Percentiles rank a stretch among this genome's conserved stretches.
phyloP scores from a whole-genome alignment of 2,113 vertebrate genomes.

The Theristicus caerulescens region DNA sequence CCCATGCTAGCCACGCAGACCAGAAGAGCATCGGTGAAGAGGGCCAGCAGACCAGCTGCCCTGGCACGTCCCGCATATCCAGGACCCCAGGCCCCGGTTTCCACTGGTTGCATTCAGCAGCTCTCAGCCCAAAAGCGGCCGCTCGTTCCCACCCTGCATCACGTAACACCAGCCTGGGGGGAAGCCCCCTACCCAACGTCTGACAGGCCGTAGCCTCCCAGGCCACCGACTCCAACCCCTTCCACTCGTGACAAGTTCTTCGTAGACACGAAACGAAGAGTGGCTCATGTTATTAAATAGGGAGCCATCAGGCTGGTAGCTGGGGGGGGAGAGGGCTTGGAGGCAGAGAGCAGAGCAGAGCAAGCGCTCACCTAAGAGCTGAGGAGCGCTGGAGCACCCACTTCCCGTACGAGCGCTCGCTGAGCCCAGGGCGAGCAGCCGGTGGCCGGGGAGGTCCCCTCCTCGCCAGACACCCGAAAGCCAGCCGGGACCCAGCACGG shows the following conservation, averaged over 20 bases:
- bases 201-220: accelerated
- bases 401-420: accelerated
- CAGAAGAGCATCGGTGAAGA: background rate
- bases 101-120: background rate
- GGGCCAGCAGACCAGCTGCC: background rate
- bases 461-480: accelerated
- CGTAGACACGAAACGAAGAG: accelerated
- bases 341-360: background rate
- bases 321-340: accelerated
- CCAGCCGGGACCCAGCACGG: background rate
- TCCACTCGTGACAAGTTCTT: accelerated
- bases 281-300: accelerated
- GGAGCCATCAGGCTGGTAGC: accelerated
- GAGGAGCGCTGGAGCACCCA: accelerated
- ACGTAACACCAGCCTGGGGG: accelerated
- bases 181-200: accelerated
- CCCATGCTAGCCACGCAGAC: too few relatives aligned
- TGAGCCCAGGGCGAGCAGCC: accelerated
- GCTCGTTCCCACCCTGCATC: background rate
- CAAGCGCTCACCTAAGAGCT: accelerated
- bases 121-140: background rate
- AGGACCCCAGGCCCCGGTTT: accelerated
- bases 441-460: accelerated
- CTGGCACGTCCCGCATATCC: background rate
- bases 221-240: background rate